Conservation (phyloP, 2,888 invertebrate species). For the Yponomeuta plumbellus region DNA sequence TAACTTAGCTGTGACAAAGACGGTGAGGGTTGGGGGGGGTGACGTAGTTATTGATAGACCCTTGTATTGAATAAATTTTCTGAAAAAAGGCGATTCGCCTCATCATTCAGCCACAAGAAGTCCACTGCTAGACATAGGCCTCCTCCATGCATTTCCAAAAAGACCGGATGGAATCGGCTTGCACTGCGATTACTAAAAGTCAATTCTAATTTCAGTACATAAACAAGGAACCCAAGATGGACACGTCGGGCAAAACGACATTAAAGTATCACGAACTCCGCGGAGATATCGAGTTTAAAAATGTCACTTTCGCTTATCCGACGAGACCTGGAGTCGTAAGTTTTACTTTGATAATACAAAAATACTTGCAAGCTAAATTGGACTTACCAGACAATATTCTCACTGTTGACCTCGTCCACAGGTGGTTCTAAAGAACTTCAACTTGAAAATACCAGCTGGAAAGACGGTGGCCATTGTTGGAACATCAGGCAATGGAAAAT, state of each 20-base stretch:
- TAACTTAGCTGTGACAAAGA: too few species aligned
- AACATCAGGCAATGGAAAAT: slow-evolving; percentile 96
- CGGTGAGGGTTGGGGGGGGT: too few species aligned
- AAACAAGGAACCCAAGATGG: slow-evolving; percentile 81
- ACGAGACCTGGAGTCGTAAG: slow-evolving; percentile 78
- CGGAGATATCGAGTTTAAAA: slow-evolving; percentile 89
- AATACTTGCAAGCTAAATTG: too few species aligned
- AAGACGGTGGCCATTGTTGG: slow-evolving; percentile 95
- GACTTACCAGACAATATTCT: neutral
- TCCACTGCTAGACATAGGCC: too few species aligned
- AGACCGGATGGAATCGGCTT: too few species aligned
- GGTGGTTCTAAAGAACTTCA: slow-evolving; percentile 89
- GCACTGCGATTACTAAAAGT: too few species aligned
- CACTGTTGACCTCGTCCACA: slow-evolving; percentile 42
- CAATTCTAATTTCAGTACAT: slow-evolving; percentile 77
- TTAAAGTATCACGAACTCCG: slow-evolving; percentile 83
- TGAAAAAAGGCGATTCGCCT: too few species aligned
- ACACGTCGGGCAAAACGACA: slow-evolving; percentile 79
- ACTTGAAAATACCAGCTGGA: slow-evolving; percentile 88
- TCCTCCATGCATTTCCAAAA: too few species aligned
- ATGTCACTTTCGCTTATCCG: slow-evolving; percentile 94
- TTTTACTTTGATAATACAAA: slow-evolving; percentile 12
- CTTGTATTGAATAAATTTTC: too few species aligned
- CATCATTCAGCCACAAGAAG: too few species aligned
- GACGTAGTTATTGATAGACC: too few species aligned